Percentiles rank a stretch among this genome's conserved stretches.
Conservation (phyloP, 2,888 invertebrate genomes). For the Torymus auratus region DNA sequence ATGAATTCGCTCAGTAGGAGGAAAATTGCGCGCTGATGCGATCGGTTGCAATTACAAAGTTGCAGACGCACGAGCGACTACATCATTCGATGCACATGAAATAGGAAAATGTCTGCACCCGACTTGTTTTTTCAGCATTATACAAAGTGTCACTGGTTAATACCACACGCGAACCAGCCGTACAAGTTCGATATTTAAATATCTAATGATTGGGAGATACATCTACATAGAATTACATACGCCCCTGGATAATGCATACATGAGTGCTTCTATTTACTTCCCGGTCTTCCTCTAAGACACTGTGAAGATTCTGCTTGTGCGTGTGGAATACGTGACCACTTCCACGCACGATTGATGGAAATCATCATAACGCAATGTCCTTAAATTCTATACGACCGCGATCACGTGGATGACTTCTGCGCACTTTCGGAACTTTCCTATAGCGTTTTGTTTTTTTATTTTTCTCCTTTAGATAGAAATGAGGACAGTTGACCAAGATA, state of each 20-base stretch:
- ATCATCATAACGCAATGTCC: not conserved
- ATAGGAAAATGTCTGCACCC: too few species aligned
- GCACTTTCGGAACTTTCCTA: slow-evolving; percentile 29
- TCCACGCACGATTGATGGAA: slow-evolving; percentile 26
- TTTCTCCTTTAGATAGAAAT: not conserved
- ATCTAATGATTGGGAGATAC: slow-evolving; percentile 24
- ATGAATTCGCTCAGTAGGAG: too few species aligned
- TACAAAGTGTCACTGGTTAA: slow-evolving; percentile 21
- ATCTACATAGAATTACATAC: not conserved
- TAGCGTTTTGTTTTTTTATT: not conserved
- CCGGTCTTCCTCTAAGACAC: not conserved
- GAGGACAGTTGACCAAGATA: too few species aligned
- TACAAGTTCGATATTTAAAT: slow-evolving; percentile 30
- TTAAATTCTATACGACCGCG: slow-evolving; percentile 9
- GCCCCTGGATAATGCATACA: too few species aligned
- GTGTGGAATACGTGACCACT: slow-evolving; percentile 43
- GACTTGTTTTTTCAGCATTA: slow-evolving; percentile 6
- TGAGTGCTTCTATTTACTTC: slow-evolving; percentile 3
- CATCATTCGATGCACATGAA: too few species aligned
- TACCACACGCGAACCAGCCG: slow-evolving; percentile 11
- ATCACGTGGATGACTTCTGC: not conserved
- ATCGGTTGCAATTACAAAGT: too few species aligned
- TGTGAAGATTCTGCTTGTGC: not conserved
- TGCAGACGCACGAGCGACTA: too few species aligned
- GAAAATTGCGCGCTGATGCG: too few species aligned